Evolutionary conservation across 2,113 vertebrate species (phyloP), one percentile per base, ranked within the genome.

Genomic region (Ophthalmolycus amberensis): DNA sequence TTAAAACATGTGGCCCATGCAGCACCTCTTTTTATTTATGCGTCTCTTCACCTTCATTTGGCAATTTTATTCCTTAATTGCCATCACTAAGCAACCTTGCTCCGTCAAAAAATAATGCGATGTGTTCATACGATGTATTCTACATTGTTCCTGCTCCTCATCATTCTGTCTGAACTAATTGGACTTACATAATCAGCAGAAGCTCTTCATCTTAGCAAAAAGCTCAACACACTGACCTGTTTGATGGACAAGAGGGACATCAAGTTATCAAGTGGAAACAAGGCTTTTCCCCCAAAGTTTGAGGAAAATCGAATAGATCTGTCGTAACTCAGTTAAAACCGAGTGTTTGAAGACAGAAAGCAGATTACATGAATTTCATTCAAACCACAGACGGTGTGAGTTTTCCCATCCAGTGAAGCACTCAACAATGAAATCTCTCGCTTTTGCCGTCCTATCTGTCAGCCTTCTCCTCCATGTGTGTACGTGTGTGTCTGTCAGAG

Each of bases 321-420:
- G 78, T 44, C 75, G 63, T 59, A 72, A 84, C 68, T 83, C 25
- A 22, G 72, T 81, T 81, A 83, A 82, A 71, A 44, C 64, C 60
- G 67, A 9, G 34, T 15, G 16, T 64, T 25, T 50, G 22, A 72
- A 77, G 52, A 18, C 63, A 71, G 20, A 80, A 83, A 59, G 18
- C 11, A 60, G 48, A 83, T 77, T 71, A 69, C 38, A 46, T 84
- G 63, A 70, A 67, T 73, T 71, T 83, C 38, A 82, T 80, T 87
- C 74, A 77, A 71, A 85, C 80, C 76, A 58, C 73, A 70, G 64
- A 66, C 73, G 25, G 20, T 38, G 70, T 77, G 56, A 75, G 66
- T 88, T 67, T 86, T 78, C 74, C 68, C 22, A 50, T 65, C 85
- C 64, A 83, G 52, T 77, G 87, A 75, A 71, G 66, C 75, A 5